Percentiles rank a stretch among this genome's conserved stretches.
phyloP scores from a whole-genome alignment of 2,113 vertebrate genomes.

The Electrona antarctica region DNA sequence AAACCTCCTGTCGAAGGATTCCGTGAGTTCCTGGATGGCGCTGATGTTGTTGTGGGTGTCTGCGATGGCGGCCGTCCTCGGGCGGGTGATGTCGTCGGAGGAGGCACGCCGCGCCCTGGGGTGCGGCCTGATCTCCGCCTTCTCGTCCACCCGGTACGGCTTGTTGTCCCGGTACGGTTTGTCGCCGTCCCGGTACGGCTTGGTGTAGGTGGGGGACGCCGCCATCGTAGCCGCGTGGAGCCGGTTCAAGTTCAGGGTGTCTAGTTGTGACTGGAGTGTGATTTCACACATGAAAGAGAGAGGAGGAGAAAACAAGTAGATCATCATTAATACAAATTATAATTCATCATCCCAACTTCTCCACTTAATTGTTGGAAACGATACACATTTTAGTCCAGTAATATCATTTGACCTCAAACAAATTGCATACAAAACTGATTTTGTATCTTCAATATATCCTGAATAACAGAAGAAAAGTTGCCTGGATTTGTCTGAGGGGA shows the following conservation, averaged over 20 bases:
- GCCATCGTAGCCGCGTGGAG: constrained; percentile 74
- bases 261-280: constrained; percentile 78
- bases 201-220: constrained; percentile 69
- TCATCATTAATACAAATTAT: not conserved
- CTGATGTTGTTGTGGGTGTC: constrained; percentile 72
- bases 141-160: constrained; percentile 64
- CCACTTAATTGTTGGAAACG: not conserved
- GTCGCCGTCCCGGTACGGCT: constrained; percentile 17
- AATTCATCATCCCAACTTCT: not conserved
- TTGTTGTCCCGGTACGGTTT: constrained; percentile 36
- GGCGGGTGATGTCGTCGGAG: constrained; percentile 72
- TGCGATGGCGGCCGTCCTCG: constrained; percentile 56
- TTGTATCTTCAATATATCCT: too few relatives aligned
- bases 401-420: too few relatives aligned
- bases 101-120: constrained; percentile 71
- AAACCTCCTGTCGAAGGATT: constrained; percentile 83
- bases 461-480: too few relatives aligned
- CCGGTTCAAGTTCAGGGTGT: constrained; percentile 77
- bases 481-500: too few relatives aligned
- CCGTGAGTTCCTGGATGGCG: constrained; percentile 84
- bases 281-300: not conserved
- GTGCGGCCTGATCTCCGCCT: constrained; percentile 71
- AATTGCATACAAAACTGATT: too few relatives aligned
- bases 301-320: too few relatives aligned
- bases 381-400: not conserved